A percentile compares a stretch with the other conserved stretches of the same genome.
Conservation (phyloP, 2,797 vertebrate genomes). For the Okamejei kenojei region DNA sequence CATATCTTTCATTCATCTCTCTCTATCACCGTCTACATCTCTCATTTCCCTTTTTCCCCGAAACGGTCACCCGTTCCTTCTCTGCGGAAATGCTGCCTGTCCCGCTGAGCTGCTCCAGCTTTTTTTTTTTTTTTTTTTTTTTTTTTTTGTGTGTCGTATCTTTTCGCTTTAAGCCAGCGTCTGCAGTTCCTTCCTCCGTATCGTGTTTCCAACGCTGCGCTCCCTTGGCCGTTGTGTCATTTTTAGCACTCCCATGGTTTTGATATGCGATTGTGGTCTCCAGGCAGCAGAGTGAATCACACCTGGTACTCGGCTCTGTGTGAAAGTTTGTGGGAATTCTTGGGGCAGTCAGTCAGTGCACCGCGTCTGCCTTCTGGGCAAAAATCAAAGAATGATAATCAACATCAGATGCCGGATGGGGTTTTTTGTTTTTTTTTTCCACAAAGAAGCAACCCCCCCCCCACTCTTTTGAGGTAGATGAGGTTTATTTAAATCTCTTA, state of each 20-base stretch:
- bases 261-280: background rate
- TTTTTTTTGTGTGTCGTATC: too few species aligned
- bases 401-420: constrained; percentile 15
- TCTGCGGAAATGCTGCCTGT: too few species aligned
- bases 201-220: background rate
- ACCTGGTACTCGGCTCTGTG: constrained; percentile 14
- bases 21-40: too few species aligned
- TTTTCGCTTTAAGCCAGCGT: too few species aligned
- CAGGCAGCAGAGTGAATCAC: background rate
- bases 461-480: background rate
- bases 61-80: too few species aligned
- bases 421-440: background rate
- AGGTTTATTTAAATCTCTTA: background rate
- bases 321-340: constrained; percentile 20
- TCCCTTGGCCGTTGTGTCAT: background rate
- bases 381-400: constrained; percentile 11
- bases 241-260: constrained; percentile 2
- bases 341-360: background rate
- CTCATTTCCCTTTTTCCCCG: too few species aligned
- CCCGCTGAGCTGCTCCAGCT: too few species aligned
- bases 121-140: too few species aligned
- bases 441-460: background rate
- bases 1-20: too few species aligned
- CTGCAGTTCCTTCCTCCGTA: too few species aligned
- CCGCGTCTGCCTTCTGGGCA: background rate